A percentile compares a stretch with the other conserved stretches of the same genome.
phyloP scores from a whole-genome alignment of 2,113 vertebrate genomes.

The Alosa alosa region DNA sequence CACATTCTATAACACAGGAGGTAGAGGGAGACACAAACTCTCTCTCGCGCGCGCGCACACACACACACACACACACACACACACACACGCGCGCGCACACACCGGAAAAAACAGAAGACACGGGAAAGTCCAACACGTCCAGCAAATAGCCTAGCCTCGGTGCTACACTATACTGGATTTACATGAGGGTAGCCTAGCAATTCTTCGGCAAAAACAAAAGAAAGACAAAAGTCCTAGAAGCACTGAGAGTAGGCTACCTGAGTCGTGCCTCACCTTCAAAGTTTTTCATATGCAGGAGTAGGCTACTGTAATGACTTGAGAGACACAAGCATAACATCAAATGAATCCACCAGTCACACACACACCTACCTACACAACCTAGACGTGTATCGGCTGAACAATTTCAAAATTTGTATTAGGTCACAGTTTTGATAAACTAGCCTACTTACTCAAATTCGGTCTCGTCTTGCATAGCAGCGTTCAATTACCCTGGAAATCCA shows the following conservation, averaged over 20 bases:
- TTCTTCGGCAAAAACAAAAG: too few species aligned
- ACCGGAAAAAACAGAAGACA: too few species aligned
- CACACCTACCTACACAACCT: not conserved
- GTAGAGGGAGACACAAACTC: too few species aligned
- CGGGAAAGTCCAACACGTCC: too few species aligned
- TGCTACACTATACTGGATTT: too few species aligned
- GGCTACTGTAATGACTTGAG: not conserved
- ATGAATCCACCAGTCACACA: not conserved
- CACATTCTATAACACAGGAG: too few species aligned
- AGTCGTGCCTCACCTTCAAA: not conserved
- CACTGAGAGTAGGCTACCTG: not conserved
- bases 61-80: too few species aligned
- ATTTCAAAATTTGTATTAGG: not conserved
- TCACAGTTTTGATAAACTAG: not conserved
- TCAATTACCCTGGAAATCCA: too few species aligned
- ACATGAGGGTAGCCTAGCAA: too few species aligned
- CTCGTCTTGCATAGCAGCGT: conserved; percentile 58
- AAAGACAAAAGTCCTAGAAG: not conserved
- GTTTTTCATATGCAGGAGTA: not conserved
- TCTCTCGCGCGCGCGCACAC: too few species aligned
- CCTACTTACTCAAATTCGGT: conserved; percentile 69
- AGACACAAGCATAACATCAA: not conserved
- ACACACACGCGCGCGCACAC: too few species aligned
- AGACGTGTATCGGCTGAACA: not conserved
- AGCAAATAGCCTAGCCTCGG: too few species aligned